phyloP scores from a whole-genome alignment of 2,113 vertebrate genomes.

The Azemiops feae region DNA sequence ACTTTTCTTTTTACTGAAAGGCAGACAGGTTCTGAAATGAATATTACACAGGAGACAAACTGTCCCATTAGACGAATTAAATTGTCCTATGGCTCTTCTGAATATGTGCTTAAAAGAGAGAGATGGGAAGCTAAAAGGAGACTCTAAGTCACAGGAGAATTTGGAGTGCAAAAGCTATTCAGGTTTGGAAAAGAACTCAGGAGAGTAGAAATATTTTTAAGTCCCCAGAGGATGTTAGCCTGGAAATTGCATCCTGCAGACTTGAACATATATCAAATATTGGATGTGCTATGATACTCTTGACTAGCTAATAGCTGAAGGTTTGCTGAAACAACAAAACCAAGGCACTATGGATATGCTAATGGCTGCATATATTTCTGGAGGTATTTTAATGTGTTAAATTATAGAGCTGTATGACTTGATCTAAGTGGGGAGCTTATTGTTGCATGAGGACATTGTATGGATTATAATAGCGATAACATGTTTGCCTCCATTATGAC shows the following conservation, averaged over 20 bases:
- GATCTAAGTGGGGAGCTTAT: neutral
- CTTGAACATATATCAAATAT: conserved; percentile 22
- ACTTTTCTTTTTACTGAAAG: neutral
- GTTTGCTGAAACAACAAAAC: conserved; percentile 29
- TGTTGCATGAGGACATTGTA: neutral
- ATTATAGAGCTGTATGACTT: neutral
- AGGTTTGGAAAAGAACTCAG: neutral
- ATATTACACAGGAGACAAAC: neutral
- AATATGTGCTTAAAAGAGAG: conserved; percentile 17
- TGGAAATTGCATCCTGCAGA: conserved; percentile 2
- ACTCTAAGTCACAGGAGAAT: neutral
- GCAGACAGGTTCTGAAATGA: neutral
- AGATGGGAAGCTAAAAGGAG: conserved; percentile 9
- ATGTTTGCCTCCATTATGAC: neutral
- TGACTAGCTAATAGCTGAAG: conserved; percentile 10
- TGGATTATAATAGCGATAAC: neutral
- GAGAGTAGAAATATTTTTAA: neutral
- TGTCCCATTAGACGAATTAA: neutral
- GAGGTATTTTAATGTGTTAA: conserved; percentile 9
- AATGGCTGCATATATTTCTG: neutral
- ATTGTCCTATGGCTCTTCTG: neutral
- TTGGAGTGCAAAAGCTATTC: conserved; percentile 1
- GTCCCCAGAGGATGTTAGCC: neutral
- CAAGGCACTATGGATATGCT: neutral
- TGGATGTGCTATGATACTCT: conserved; percentile 8